phyloP scores from a whole-genome alignment of 2,797 vertebrate species.

The Myotis vivesi region DNA sequence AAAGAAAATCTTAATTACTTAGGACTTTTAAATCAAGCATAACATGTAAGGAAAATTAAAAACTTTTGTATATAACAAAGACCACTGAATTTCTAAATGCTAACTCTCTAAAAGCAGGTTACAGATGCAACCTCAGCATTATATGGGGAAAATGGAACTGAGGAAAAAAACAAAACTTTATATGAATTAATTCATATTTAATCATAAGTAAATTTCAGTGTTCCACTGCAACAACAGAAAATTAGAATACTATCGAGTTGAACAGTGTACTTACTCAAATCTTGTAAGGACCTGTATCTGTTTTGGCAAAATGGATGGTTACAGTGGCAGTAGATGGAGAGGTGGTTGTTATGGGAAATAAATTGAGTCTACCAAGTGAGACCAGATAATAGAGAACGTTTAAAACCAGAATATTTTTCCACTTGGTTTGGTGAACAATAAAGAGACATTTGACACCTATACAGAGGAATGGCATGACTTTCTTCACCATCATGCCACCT shows the following conservation, averaged over 20 bases:
- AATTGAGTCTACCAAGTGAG: neutral
- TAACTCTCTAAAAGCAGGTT: neutral
- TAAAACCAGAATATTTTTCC: neutral
- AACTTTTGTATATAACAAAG: slow-evolving; percentile 15
- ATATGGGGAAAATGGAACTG: neutral
- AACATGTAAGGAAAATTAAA: neutral
- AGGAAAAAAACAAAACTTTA: neutral
- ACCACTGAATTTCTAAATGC: neutral
- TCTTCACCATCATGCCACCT: neutral
- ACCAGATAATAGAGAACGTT: neutral
- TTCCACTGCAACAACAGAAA: neutral
- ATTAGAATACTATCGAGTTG: neutral
- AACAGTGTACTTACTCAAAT: neutral
- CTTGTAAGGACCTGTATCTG: neutral
- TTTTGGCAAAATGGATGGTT: neutral
- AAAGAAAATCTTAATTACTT: slow-evolving; percentile 25
- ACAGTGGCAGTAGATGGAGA: neutral
- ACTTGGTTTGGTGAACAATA: neutral
- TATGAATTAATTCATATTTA: neutral
- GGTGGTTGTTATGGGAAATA: neutral
- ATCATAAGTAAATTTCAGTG: neutral
- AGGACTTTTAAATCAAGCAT: slow-evolving; percentile 15
- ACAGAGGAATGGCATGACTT: neutral
- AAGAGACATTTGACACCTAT: neutral
- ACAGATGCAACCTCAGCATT: neutral